Percentiles rank a stretch among this genome's conserved stretches.
Conservation (phyloP, 1,140 invertebrate genomes). For the Apis florea region DNA sequence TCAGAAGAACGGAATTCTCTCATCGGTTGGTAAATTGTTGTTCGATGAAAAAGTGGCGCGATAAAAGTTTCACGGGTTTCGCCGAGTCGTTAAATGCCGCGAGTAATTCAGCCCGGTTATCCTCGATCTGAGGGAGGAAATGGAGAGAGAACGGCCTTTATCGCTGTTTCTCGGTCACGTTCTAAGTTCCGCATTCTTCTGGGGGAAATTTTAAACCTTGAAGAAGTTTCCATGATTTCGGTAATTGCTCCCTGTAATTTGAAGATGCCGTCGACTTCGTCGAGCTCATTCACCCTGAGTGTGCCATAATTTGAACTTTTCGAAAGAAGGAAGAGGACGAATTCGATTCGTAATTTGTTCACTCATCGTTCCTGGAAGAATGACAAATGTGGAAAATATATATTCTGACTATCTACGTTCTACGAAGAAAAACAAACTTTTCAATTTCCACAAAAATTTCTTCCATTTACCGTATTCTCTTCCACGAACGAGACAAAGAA, state of each 20-base stretch:
- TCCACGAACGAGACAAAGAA: too few species aligned
- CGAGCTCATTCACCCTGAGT: background rate
- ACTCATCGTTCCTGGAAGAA: too few species aligned
- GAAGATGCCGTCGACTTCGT: too few species aligned
- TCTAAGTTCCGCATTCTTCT: constrained; percentile 54
- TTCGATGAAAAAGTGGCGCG: background rate
- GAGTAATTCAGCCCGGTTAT: constrained; percentile 39
- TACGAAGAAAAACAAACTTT: too few species aligned
- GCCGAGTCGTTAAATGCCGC: constrained; percentile 13
- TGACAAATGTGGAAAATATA: too few species aligned
- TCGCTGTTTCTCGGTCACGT: constrained; percentile 9
- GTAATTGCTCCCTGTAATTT: background rate
- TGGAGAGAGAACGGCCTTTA: constrained; percentile 33
- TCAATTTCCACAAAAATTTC: too few species aligned
- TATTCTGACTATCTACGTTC: too few species aligned
- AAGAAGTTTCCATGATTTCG: constrained; percentile 8
- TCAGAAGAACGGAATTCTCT: background rate
- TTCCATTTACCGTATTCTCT: too few species aligned
- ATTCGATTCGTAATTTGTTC: too few species aligned
- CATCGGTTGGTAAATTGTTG: background rate
- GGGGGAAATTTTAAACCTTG: constrained; percentile 38
- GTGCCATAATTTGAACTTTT: background rate
- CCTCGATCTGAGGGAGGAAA: constrained; percentile 26
- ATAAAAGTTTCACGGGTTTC: constrained; percentile 25
- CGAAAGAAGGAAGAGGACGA: too few species aligned